phyloP scores from a whole-genome alignment of 2,113 vertebrate species.

The Entomyzon cyanotis region DNA sequence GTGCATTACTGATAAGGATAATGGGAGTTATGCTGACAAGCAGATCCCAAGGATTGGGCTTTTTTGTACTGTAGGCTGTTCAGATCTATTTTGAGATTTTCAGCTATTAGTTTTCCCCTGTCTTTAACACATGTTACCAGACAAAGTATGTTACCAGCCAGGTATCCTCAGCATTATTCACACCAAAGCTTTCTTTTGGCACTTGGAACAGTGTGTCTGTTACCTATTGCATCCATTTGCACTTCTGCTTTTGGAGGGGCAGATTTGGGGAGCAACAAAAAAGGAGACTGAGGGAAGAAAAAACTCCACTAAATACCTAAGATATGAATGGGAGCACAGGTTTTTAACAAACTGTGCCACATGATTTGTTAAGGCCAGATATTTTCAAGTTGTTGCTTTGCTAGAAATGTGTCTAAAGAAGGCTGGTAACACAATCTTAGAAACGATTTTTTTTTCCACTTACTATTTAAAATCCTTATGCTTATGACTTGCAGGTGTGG shows the following conservation, averaged over 20 bases:
- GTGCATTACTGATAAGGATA: not conserved
- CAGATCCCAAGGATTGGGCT: not conserved
- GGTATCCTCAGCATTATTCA: not conserved
- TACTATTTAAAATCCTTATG: not conserved
- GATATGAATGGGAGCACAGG: not conserved
- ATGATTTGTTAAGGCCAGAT: not conserved
- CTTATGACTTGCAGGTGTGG: not conserved
- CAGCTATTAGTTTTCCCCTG: not conserved
- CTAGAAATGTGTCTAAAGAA: not conserved
- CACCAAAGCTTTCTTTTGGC: not conserved
- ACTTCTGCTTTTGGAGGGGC: conserved; percentile 44
- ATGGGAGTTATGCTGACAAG: not conserved
- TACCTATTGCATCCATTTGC: not conserved
- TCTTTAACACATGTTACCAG: not conserved
- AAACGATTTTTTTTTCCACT: not conserved
- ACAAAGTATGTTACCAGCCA: not conserved
- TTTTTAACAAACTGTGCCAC: not conserved
- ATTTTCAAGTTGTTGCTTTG: not conserved
- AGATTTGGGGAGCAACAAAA: not conserved
- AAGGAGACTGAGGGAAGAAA: not conserved
- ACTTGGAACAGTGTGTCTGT: not conserved
- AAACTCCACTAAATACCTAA: not conserved
- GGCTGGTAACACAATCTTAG: not conserved
- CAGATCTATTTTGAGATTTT: not conserved
- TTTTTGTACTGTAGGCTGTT: not conserved